Evolutionary conservation across 1,140 invertebrate species (phyloP).

Genomic region (Proales similis): DNA sequence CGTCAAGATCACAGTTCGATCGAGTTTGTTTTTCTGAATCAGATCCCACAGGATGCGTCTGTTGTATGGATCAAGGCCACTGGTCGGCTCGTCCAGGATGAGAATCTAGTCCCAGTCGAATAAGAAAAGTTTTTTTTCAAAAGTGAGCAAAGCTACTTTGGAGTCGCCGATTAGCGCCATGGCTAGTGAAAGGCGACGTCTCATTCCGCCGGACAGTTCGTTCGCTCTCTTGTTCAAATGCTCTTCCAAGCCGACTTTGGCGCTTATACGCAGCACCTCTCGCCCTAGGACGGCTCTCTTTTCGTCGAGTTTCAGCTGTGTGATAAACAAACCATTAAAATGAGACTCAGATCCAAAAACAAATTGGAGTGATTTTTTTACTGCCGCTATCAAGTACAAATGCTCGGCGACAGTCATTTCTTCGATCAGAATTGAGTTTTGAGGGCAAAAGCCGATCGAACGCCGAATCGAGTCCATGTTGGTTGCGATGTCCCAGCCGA

Average conservation of each 20-base stretch:
- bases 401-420: slow-evolving; percentile 83
- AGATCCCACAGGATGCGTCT: slow-evolving; percentile 39
- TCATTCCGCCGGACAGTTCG: slow-evolving; percentile 48
- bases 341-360: not conserved
- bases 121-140: not conserved
- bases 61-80: slow-evolving; percentile 39
- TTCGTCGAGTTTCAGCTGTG: not conserved
- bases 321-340: not conserved
- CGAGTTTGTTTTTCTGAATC: slow-evolving; percentile 25
- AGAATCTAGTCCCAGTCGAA: slow-evolving; percentile 39
- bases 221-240: slow-evolving; percentile 49
- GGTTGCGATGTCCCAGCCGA: slow-evolving; percentile 61
- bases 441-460: slow-evolving; percentile 77
- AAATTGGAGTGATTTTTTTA: too few relatives aligned
- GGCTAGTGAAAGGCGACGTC: not conserved
- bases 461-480: slow-evolving; percentile 57
- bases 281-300: not conserved
- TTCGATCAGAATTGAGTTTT: slow-evolving; percentile 85
- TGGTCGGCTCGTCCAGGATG: slow-evolving; percentile 41
- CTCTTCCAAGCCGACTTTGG: not conserved
- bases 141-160: slow-evolving; percentile 1
- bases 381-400: slow-evolving; percentile 69
- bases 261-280: not conserved
- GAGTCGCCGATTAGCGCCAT: slow-evolving; percentile 27
- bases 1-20: slow-evolving; percentile 18